These are phyloP conservation scores for Polydrusus tereticollis DNA, from an alignment of 2,888 invertebrate species.

Conservation along the genomic window DNA sequence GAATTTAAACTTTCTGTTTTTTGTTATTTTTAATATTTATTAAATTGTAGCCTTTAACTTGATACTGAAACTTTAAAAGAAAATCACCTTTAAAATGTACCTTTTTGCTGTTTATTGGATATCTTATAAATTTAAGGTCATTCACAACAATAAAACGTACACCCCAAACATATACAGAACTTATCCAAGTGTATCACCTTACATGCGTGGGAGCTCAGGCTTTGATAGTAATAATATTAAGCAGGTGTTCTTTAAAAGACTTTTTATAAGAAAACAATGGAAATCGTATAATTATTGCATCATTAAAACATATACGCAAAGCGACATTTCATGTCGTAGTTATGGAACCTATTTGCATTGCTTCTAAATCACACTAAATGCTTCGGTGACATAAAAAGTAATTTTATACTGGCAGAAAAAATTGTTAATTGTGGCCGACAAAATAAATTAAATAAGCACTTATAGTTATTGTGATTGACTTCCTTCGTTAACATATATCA, in stretches of 20 bases:
- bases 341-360: constrained; percentile 34
- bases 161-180: constrained; percentile 38
- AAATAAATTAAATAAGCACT: not conserved
- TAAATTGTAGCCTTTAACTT: too few relatives aligned
- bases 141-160: constrained; percentile 31
- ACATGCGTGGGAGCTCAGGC: constrained; percentile 55
- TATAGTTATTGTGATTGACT: not conserved
- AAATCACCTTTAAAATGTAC: not conserved
- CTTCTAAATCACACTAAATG: constrained; percentile 22
- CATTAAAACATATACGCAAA: constrained; percentile 58
- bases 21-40: too few relatives aligned
- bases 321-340: constrained; percentile 59
- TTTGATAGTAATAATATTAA: constrained; percentile 53
- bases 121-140: constrained; percentile 21
- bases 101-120: not conserved
- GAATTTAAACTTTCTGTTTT: too few relatives aligned
- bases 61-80: too few relatives aligned
- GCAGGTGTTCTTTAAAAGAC: constrained; percentile 58
- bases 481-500: not conserved
- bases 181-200: constrained; percentile 53
- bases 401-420: constrained; percentile 12
- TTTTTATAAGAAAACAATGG: constrained; percentile 58
- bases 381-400: constrained; percentile 20
- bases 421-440: not conserved
- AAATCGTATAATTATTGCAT: constrained; percentile 60